Base-by-base conservation (phyloP, 2,113 vertebrate genomes). In the Rhinolophus ferrumequinum region DNA sequence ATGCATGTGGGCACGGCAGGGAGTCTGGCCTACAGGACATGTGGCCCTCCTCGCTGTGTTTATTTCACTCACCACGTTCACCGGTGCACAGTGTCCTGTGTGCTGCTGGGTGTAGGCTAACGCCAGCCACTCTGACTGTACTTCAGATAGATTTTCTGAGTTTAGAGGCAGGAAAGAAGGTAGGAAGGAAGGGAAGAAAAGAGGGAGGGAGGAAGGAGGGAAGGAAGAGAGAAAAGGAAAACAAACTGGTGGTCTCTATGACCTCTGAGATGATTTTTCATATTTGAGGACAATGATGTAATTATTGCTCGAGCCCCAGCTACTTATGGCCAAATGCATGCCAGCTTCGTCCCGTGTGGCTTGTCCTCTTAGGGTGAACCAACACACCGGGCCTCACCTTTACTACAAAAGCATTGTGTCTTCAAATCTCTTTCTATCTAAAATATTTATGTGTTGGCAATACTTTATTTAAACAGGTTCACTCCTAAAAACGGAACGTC, bases 321-420 rank as follows among this genome's bases (percentile, higher is more conserved):
- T 52, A 0, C 41, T 13, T 1, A 14, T 1, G 24, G 30, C 93
- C 21, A 13, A 35, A 1, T 7, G 1, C 38, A 9, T 1, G 8
- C n/a, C 14, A 4, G n/a, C 14, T 16, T 24, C 9, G 0, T 67
- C 47, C 77, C 11, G 14, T 1, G 0, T 0, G 0, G 24, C 44
- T 0, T 3, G 6, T 2, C 30, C 56, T 22, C 6, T 4, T 4
- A 16, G 52, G 64, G n/a, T 0, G 1, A 35, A 19, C 2, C 11
- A 2, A 3, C 12, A 5, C 13, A 2, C 41, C 10, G 0, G 0
- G 41, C 54, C 58, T 56, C 80, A 5, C 86, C 86, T 30, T 62
- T 16, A 7, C 10, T 24, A 44, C 60, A 83, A 44, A 54, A 24
- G 75, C n/a, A 6, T 0, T 0, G 35, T 14, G 38, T 26, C 73